These are phyloP conservation scores for Callosobruchus maculatus DNA, from an alignment of 2,888 invertebrate species.

Conservation along the genomic window DNA sequence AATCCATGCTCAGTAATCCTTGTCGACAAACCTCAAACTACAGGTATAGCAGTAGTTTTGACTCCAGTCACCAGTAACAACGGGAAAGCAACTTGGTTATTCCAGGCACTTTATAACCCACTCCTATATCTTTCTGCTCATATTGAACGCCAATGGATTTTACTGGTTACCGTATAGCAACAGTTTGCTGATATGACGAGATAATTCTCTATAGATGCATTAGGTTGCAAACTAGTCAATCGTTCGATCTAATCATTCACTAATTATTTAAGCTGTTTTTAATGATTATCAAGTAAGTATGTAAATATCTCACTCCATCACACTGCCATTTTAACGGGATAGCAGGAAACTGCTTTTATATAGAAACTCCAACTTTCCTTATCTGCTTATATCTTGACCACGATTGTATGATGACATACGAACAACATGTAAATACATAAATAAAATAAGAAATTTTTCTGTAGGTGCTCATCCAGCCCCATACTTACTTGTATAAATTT, in stretches of 20 bases:
- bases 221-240: neutral
- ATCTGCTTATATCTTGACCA: neutral
- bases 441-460: too few species aligned
- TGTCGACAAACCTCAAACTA: too few species aligned
- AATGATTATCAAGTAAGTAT: neutral
- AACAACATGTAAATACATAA: too few species aligned
- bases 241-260: neutral
- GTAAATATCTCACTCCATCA: neutral
- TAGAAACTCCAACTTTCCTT: neutral
- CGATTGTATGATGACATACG: too few species aligned
- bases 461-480: too few species aligned
- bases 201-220: neutral
- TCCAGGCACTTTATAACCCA: too few species aligned
- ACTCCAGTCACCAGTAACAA: too few species aligned
- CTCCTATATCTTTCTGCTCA: too few species aligned
- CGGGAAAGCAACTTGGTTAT: too few species aligned
- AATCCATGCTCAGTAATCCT: too few species aligned
- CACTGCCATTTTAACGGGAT: neutral
- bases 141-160: neutral
- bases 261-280: neutral
- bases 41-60: too few species aligned
- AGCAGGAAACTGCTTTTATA: neutral
- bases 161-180: neutral
- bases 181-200: neutral
- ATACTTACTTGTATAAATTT: too few species aligned